Percentiles rank a stretch among this genome's conserved stretches.
Evolutionary conservation across 2,113 vertebrate genomes (phyloP).

Genomic region (Stigmatopora nigra): DNA sequence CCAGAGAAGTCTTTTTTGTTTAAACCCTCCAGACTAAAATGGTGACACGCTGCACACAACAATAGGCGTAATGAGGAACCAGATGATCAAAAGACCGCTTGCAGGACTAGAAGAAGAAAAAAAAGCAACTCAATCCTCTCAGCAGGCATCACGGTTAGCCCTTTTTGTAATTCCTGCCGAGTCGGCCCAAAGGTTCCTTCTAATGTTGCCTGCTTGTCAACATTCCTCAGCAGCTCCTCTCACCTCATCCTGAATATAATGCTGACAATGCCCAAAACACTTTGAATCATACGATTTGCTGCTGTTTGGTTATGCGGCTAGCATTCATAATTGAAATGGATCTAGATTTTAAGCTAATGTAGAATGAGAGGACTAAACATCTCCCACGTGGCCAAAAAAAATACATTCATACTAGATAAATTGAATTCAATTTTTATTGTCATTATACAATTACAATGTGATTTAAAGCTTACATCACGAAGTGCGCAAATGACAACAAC

Average conservation of each 20-base stretch:
- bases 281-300: slow-evolving; percentile 50
- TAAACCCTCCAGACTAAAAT: not conserved
- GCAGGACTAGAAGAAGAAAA: not conserved
- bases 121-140: slow-evolving; percentile 30
- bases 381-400: not conserved
- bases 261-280: slow-evolving; percentile 46
- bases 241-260: slow-evolving; percentile 47
- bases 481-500: too few relatives aligned
- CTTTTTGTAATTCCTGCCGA: slow-evolving; percentile 41
- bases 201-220: slow-evolving; percentile 27
- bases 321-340: not conserved
- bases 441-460: too few relatives aligned
- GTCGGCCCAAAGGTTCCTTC: slow-evolving; percentile 33
- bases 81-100: not conserved
- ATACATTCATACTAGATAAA: not conserved
- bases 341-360: not conserved
- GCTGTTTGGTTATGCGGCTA: not conserved
- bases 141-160: slow-evolving; percentile 40
- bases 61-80: not conserved
- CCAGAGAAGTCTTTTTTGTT: not conserved
- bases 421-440: too few relatives aligned
- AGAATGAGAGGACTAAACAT: not conserved
- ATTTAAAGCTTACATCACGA: too few relatives aligned
- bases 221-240: slow-evolving; percentile 31
- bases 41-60: not conserved